Conservation (phyloP, 2,113 vertebrate species). For the Orthonyx spaldingii region DNA sequence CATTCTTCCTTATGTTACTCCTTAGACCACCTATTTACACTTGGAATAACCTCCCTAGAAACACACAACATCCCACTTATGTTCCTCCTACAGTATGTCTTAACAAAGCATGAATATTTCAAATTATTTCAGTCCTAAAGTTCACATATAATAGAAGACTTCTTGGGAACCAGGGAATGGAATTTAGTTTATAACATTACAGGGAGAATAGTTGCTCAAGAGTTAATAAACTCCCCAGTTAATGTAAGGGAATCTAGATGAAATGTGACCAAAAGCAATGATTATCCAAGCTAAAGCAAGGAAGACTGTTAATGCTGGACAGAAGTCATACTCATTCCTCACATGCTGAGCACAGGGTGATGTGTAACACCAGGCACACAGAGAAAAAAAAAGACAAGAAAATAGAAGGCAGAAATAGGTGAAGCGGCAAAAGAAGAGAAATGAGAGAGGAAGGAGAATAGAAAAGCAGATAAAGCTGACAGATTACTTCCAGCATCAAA, state of each 20-base stretch:
- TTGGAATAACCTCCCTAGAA: background rate
- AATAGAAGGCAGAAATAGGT: background rate
- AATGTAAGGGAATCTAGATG: background rate
- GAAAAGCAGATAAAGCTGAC: background rate
- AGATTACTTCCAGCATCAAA: background rate
- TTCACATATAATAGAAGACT: background rate
- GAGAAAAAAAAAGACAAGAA: background rate
- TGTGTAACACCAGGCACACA: background rate
- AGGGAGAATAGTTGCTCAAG: background rate
- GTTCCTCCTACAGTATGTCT: background rate
- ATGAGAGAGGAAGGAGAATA: background rate
- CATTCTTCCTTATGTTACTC: background rate
- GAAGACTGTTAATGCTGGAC: background rate
- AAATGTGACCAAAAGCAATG: background rate
- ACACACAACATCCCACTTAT: background rate
- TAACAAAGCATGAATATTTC: background rate
- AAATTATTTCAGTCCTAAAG: background rate
- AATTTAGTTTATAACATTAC: background rate
- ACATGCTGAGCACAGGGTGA: background rate
- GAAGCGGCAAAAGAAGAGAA: background rate
- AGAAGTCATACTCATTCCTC: background rate
- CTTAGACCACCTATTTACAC: background rate
- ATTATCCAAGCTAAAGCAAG: background rate
- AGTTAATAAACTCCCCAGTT: background rate
- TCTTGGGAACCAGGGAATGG: background rate